phyloP scores from a whole-genome alignment of 1,140 invertebrate genomes.

The Bombus waltoni region DNA sequence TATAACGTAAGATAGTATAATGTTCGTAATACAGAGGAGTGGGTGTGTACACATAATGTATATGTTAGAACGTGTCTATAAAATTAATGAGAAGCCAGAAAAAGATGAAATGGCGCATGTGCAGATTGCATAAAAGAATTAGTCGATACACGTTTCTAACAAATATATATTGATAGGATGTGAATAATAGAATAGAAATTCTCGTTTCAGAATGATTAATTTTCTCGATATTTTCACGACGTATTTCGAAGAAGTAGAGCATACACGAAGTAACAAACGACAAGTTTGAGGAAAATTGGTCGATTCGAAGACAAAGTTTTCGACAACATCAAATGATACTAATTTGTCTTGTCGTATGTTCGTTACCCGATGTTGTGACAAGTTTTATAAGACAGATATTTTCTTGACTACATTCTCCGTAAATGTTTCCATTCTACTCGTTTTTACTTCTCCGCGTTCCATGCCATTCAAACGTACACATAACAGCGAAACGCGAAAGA shows the following conservation, averaged over 20 bases:
- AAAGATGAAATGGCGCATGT: neutral
- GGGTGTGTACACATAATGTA: no score
- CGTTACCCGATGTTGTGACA: neutral
- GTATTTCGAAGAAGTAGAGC: neutral
- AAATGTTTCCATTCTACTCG: neutral
- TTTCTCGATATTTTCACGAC: neutral
- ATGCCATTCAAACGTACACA: no score
- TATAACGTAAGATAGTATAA: no score
- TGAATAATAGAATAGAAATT: neutral
- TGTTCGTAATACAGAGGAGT: no score
- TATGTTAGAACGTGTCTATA: no score
- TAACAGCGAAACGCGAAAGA: no score
- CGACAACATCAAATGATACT: neutral
- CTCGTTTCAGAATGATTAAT: neutral
- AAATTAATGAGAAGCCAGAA: neutral
- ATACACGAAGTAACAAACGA: neutral
- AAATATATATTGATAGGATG: neutral
- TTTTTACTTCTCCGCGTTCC: neutral
- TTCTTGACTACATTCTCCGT: neutral
- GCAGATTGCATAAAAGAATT: neutral
- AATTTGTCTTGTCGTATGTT: neutral
- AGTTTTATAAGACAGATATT: neutral
- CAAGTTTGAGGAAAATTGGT: neutral
- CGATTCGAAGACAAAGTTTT: neutral
- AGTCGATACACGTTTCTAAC: neutral